Conservation (phyloP, 2,113 vertebrate species). For the Silurus glanis region DNA sequence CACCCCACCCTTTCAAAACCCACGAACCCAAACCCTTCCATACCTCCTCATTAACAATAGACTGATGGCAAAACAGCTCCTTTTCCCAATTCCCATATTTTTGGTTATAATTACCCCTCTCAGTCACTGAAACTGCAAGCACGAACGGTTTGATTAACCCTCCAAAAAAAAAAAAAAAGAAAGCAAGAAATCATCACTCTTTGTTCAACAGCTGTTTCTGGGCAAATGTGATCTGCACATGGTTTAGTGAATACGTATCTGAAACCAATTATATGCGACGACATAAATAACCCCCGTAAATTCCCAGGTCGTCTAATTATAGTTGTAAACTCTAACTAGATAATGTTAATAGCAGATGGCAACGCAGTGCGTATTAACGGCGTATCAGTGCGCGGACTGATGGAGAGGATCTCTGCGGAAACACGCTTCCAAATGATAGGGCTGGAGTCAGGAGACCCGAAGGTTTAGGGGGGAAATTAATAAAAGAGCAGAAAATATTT, state of each 20-base stretch:
- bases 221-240: slow-evolving; percentile 55
- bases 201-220: slow-evolving; percentile 51
- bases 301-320: slow-evolving; percentile 57
- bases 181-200: slow-evolving; percentile 11
- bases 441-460: neutral
- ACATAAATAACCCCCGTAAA: slow-evolving; percentile 56
- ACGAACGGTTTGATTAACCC: slow-evolving; percentile 48
- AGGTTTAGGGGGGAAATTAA: slow-evolving; percentile 12
- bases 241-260: slow-evolving; percentile 50
- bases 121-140: slow-evolving; percentile 35
- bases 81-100: slow-evolving; percentile 34
- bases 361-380: slow-evolving; percentile 39
- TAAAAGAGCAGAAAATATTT: slow-evolving; percentile 3
- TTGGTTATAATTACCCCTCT: slow-evolving; percentile 38
- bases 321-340: slow-evolving; percentile 56
- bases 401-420: slow-evolving; percentile 20
- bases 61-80: slow-evolving; percentile 20
- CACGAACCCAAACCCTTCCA: slow-evolving; percentile 35
- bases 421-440: slow-evolving; percentile 39
- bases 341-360: slow-evolving; percentile 57
- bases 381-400: slow-evolving; percentile 30
- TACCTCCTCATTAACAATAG: slow-evolving; percentile 39
- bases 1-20: neutral
- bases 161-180: neutral
- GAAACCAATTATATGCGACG: slow-evolving; percentile 53